Base-by-base conservation (phyloP, 2,113 vertebrate species). In the Bungarus multicinctus region DNA sequence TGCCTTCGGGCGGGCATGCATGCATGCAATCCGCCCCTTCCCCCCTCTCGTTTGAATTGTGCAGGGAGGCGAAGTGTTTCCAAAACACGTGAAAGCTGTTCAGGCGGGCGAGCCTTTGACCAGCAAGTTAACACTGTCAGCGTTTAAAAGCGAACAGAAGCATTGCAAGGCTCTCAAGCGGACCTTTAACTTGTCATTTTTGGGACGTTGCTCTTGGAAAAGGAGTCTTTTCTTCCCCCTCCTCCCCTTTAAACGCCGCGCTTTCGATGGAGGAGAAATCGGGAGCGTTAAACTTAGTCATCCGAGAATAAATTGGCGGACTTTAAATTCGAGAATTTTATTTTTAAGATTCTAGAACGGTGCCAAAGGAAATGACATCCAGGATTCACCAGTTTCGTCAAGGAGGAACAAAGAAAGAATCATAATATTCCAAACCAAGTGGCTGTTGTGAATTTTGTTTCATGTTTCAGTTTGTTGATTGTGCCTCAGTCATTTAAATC, bases 1-100 rank as follows among this genome's bases (percentile, higher is more conserved):
- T 90, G 90, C 90, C 87, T 93, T 12, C 85, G 85, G 93, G 89
- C 47, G 85, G 27, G 60, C 14, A 88, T 30, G 64, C 85, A 57
- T 23, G 60, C 14, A 88, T 30, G 64, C 85, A 57, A 60, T 27
- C 93, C 9, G 34, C 50, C 50, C 64, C 88, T 50, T 39, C 52
- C 89, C 10, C 57, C 25, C 18, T 91, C 87, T 60, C 53, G 89
- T 9, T 90, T 64, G n/a, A 64, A 90, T 50, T 50, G 30, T 50
- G 43, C 43, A 11, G 74, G n/a, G 74, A 81, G 18, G 74, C 74
- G 74, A 22, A 81, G 74, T 39, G 74, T 43, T 81, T 43, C 6
- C 74, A 81, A 43, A 81, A 43, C 74, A 81, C 74, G 74, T 81
- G 74, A 81, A 81, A 81, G 74, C 74, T 22, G 34, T 39, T 81